phyloP scores from a whole-genome alignment of 2,797 vertebrate genomes.

The Mareca strepera region DNA sequence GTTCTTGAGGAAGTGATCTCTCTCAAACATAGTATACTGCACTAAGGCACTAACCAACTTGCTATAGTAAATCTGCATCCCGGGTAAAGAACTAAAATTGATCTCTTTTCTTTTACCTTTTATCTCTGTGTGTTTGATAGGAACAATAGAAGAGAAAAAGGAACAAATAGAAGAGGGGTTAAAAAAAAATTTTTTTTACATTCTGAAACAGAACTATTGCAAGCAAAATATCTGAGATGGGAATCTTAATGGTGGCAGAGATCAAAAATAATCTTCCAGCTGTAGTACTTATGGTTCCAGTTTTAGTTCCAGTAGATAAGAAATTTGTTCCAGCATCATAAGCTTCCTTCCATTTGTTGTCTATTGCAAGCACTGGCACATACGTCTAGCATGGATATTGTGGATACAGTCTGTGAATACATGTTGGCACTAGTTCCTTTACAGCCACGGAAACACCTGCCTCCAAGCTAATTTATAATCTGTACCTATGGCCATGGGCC shows the following conservation, averaged over 20 bases:
- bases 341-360: slow-evolving; percentile 59
- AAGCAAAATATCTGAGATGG: slow-evolving; percentile 44
- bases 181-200: not conserved
- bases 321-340: slow-evolving; percentile 60
- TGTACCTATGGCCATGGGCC: slow-evolving; percentile 62
- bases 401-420: not conserved
- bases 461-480: slow-evolving; percentile 74
- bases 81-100: slow-evolving; percentile 5
- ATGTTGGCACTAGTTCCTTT: slow-evolving; percentile 48
- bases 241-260: slow-evolving; percentile 48
- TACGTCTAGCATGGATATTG: not conserved
- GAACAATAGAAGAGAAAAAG: not conserved
- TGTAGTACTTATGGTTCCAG: slow-evolving; percentile 61
- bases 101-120: slow-evolving; percentile 11
- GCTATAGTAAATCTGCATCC: not conserved
- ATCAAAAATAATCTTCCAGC: slow-evolving; percentile 73
- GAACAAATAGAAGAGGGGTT: not conserved
- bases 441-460: slow-evolving; percentile 73
- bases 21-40: not conserved
- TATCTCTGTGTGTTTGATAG: not conserved
- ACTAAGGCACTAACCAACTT: not conserved
- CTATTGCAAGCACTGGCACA: slow-evolving; percentile 50
- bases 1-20: not conserved
- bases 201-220: slow-evolving; percentile 25
- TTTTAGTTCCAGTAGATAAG: slow-evolving; percentile 56